Evolutionary conservation across 2,888 invertebrate genomes (phyloP).

Genomic region (Limenitis camilla): DNA sequence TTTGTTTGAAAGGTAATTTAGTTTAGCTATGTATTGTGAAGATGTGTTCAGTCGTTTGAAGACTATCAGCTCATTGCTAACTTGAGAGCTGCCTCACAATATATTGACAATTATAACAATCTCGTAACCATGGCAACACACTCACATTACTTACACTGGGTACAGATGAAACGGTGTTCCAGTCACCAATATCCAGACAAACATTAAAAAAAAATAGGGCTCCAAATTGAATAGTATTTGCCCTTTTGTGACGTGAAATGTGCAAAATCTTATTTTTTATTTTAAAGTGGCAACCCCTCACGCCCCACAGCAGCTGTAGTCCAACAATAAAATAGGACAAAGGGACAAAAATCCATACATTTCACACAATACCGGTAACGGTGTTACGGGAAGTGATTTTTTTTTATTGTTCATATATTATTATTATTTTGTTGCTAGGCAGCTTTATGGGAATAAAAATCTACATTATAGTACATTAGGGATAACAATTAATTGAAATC

Average conservation of each 20-base stretch:
- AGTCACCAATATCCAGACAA: no score
- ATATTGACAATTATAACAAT: no score
- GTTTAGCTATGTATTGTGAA: no score
- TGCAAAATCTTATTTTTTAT: neutral
- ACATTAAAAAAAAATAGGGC: neutral
- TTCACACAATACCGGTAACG: constrained; percentile 24
- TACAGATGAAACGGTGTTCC: no score
- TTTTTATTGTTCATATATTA: constrained; percentile 16
- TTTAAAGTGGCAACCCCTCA: neutral
- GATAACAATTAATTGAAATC: no score
- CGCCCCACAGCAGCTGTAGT: constrained; percentile 20
- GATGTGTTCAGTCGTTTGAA: no score
- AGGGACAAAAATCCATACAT: constrained; percentile 7
- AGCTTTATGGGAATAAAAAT: neutral
- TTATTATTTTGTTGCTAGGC: constrained; percentile 14
- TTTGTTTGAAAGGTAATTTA: no score
- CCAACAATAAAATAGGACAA: constrained; percentile 25
- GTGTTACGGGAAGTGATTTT: constrained; percentile 20
- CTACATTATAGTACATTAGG: no score
- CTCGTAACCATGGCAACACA: no score
- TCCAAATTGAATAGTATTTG: constrained; percentile 1
- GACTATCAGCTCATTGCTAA: no score
- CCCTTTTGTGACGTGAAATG: constrained; percentile 1
- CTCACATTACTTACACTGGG: no score
- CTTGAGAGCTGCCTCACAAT: no score